These are phyloP conservation scores for Hafferia zeledoni DNA, from an alignment of 2,797 vertebrate species.

Conservation along the genomic window DNA sequence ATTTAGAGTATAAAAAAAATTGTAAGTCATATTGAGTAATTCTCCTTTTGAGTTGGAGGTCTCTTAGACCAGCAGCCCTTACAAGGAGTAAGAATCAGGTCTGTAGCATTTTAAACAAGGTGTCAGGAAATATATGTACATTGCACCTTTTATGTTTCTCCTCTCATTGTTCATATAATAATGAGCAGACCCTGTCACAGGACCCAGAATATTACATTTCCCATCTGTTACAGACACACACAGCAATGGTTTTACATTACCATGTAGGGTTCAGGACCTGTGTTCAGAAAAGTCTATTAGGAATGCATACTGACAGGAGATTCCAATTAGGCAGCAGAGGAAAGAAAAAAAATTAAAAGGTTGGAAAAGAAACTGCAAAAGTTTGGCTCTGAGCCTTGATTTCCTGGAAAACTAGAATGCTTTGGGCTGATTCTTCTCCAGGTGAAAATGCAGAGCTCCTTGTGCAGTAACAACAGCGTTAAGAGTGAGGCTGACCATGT, in stretches of 20 bases:
- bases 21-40: neutral
- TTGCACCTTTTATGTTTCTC: conserved; percentile 6
- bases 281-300: conserved; percentile 45
- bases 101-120: neutral
- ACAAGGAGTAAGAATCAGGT: neutral
- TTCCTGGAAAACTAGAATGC: conserved; percentile 9
- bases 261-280: conserved; percentile 11
- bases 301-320: conserved; percentile 25
- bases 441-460: conserved; percentile 2
- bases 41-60: neutral
- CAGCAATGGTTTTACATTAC: conserved; percentile 51
- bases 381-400: neutral
- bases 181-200: conserved; percentile 32
- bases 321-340: conserved; percentile 29
- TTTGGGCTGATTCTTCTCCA: neutral
- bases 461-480: neutral
- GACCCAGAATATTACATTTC: conserved; percentile 58
- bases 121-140: neutral
- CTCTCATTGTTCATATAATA: conserved; percentile 50
- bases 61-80: neutral
- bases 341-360: neutral
- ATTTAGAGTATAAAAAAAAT: neutral
- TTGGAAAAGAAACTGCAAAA: neutral
- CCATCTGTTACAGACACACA: conserved; percentile 11
- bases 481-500: neutral